Evolutionary conservation across 2,113 vertebrate species (phyloP).

Genomic region (Pelusios castaneus): DNA sequence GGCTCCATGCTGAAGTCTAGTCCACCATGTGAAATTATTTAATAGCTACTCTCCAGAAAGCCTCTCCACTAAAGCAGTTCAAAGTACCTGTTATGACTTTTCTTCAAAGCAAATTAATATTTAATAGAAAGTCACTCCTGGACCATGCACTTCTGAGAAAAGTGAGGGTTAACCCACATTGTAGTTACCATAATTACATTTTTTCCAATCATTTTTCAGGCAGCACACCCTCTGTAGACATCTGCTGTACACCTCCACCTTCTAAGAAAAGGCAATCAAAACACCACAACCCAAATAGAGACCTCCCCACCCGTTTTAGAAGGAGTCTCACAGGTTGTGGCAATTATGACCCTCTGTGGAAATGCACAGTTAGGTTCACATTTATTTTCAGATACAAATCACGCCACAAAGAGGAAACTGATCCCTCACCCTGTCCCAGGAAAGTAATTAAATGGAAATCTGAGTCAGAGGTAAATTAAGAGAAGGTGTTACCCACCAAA

Average conservation of each 20-base stretch:
- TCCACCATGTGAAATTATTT: neutral
- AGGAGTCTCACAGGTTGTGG: neutral
- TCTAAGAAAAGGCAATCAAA: too few relatives aligned
- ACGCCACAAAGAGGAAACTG: neutral
- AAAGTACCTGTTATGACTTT: neutral
- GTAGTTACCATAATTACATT: neutral
- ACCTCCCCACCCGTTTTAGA: too few relatives aligned
- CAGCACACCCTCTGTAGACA: too few relatives aligned
- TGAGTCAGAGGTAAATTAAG: neutral
- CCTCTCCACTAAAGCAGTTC: neutral
- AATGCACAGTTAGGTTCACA: neutral
- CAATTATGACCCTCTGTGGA: neutral
- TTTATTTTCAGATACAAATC: neutral
- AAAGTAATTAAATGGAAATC: too few relatives aligned
- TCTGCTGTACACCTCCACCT: too few relatives aligned
- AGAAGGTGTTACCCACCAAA: neutral
- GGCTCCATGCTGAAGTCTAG: neutral
- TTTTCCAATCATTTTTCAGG: neutral
- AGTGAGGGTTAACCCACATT: neutral
- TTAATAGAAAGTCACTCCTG: too few relatives aligned
- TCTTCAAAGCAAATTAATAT: neutral
- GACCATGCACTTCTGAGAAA: neutral
- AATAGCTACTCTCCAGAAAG: neutral
- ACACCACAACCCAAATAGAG: too few relatives aligned
- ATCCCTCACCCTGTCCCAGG: neutral